Percentiles rank a stretch among this genome's conserved stretches.
phyloP scores from a whole-genome alignment of 2,888 invertebrate species.

The Cheilosia urbana region DNA sequence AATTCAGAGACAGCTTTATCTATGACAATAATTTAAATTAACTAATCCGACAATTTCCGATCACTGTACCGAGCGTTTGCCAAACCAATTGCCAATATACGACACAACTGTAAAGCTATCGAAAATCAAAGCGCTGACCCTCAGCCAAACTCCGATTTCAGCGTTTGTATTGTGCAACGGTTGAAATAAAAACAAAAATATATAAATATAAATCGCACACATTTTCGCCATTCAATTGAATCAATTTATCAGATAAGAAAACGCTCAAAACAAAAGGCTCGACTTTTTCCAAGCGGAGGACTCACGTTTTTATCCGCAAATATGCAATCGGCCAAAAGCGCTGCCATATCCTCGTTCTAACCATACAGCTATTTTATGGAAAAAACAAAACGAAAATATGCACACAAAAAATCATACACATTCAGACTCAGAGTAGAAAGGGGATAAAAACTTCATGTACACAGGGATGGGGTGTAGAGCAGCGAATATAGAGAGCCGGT shows the following conservation, averaged over 20 bases:
- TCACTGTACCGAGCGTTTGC: not conserved
- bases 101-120: not conserved
- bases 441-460: slow-evolving; percentile 31
- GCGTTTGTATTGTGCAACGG: not conserved
- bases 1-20: not conserved
- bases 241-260: slow-evolving; percentile 75
- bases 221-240: slow-evolving; percentile 72
- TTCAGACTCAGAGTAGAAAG: slow-evolving; percentile 41
- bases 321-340: slow-evolving; percentile 65
- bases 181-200: slow-evolving; percentile 2
- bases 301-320: slow-evolving; percentile 36
- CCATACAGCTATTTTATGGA: slow-evolving; percentile 15
- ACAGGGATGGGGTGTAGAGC: slow-evolving; percentile 31
- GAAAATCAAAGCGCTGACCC: slow-evolving; percentile 6
- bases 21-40: slow-evolving; percentile 21
- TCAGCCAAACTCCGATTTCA: slow-evolving; percentile 27
- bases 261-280: slow-evolving; percentile 62
- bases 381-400: slow-evolving; percentile 9
- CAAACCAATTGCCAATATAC: slow-evolving; percentile 11
- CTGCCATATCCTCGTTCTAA: slow-evolving; percentile 61
- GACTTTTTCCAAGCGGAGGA: slow-evolving; percentile 32
- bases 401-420: slow-evolving; percentile 62
- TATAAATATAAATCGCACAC: slow-evolving; percentile 65
- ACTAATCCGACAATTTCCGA: slow-evolving; percentile 9
- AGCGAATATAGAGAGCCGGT: slow-evolving; percentile 45